Percentiles rank a stretch among this genome's conserved stretches.
phyloP scores from a whole-genome alignment of 2,888 invertebrate genomes.

The Macrophya annulata region DNA sequence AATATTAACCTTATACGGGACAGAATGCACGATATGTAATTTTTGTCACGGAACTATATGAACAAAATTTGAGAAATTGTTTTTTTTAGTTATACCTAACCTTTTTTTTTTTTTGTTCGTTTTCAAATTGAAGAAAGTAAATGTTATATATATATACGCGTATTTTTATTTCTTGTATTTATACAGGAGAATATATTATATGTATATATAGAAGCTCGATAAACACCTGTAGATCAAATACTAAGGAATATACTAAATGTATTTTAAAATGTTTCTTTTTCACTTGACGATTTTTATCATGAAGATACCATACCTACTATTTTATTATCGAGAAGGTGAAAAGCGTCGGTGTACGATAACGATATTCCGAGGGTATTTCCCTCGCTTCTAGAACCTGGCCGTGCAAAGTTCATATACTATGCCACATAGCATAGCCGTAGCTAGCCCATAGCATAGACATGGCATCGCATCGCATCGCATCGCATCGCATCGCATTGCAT shows the following conservation, averaged over 20 bases:
- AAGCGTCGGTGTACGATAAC: conserved; percentile 30
- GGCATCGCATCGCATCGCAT: not conserved
- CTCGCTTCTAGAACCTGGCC: not conserved
- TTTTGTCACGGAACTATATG: conserved; percentile 6
- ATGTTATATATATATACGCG: not conserved
- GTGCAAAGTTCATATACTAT: too few relatives aligned
- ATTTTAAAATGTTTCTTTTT: conserved; percentile 23
- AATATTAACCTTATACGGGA: not conserved
- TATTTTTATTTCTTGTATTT: not conserved
- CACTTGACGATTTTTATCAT: too few relatives aligned
- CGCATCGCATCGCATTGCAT: not conserved
- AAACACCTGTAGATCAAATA: conserved; percentile 49
- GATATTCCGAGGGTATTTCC: conserved; percentile 18
- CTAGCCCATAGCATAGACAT: not conserved
- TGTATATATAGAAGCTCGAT: not conserved
- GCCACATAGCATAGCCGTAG: not conserved
- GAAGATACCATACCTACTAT: too few relatives aligned
- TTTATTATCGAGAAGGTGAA: conserved; percentile 6
- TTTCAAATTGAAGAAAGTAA: not conserved
- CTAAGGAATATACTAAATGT: not conserved
- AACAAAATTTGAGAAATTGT: conserved; percentile 1
- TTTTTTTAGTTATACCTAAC: not conserved
- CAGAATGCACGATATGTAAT: conserved; percentile 39
- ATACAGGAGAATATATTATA: not conserved
- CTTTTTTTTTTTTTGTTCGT: not conserved